phyloP scores from a whole-genome alignment of 2,797 vertebrate species.

The Morus bassanus region DNA sequence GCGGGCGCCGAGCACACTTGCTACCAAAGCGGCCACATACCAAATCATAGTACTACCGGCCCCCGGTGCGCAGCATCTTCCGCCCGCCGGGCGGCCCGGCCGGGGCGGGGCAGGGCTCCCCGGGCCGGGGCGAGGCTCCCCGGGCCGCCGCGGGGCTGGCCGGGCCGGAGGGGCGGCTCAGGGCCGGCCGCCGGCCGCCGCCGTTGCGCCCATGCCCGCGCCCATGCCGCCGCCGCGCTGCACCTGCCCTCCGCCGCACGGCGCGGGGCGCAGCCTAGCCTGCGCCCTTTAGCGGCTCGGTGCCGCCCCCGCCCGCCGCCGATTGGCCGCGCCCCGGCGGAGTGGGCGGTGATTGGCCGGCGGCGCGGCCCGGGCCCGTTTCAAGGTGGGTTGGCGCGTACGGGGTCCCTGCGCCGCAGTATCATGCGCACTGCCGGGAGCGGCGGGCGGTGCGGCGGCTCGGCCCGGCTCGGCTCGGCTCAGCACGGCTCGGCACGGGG shows the following conservation, averaged over 20 bases:
- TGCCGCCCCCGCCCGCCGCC: slow-evolving; percentile 71
- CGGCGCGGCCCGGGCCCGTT: slow-evolving; percentile 79
- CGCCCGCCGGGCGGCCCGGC: slow-evolving; percentile 58
- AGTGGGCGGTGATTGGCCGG: slow-evolving; percentile 81
- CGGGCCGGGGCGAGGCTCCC: slow-evolving; percentile 71
- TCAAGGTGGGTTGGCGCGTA: slow-evolving; percentile 97
- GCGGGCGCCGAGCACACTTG: slow-evolving; percentile 94
- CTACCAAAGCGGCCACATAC: slow-evolving; percentile 99
- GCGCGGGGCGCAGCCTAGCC: slow-evolving; percentile 85
- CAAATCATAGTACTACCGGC: slow-evolving; percentile 97
- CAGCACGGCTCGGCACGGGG: not conserved
- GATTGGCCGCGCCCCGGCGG: slow-evolving; percentile 70
- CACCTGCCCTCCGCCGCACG: slow-evolving; percentile 48
- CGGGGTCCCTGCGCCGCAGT: slow-evolving; percentile 90
- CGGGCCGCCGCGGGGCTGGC: slow-evolving; percentile 70
- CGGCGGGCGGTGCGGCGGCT: not conserved
- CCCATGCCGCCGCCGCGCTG: slow-evolving; percentile 70
- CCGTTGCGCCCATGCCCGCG: slow-evolving; percentile 73
- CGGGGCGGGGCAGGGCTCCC: slow-evolving; percentile 71
- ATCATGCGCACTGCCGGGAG: slow-evolving; percentile 95
- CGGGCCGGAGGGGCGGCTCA: slow-evolving; percentile 69
- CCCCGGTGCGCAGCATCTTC: slow-evolving; percentile 86
- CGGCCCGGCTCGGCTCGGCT: not conserved
- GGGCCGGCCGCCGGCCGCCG: slow-evolving; percentile 77
- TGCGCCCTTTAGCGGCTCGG: slow-evolving; percentile 78